These are phyloP conservation scores for Anabacerthia variegaticeps DNA, from an alignment of 2,797 vertebrate genomes.

Conservation along the genomic window DNA sequence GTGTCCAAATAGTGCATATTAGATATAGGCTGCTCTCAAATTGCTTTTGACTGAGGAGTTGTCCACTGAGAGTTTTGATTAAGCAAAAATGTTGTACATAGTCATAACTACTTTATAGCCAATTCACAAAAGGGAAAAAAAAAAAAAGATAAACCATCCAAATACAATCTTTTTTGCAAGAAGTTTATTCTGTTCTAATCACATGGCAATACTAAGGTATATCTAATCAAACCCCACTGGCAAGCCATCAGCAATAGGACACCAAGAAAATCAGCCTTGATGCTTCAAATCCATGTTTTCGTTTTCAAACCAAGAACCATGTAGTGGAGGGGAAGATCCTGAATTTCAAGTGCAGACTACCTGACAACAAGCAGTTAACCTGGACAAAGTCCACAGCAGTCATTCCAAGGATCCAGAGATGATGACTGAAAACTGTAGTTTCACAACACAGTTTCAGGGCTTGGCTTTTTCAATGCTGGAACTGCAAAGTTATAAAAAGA, in stretches of 20 bases:
- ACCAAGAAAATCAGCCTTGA: neutral
- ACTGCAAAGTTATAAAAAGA: neutral
- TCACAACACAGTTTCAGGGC: neutral
- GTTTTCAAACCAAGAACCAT: neutral
- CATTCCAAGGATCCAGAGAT: neutral
- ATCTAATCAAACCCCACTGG: neutral
- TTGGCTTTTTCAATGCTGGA: neutral
- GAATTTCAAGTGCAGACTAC: neutral
- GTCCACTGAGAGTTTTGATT: neutral
- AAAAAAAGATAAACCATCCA: rapidly evolving
- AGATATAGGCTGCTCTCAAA: neutral
- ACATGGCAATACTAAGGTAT: neutral
- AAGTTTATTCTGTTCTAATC: neutral
- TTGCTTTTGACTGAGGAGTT: neutral
- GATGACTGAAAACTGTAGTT: neutral
- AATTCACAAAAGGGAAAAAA: neutral
- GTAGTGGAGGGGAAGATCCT: neutral
- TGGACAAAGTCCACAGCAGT: neutral
- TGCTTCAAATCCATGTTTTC: neutral
- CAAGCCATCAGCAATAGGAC: neutral
- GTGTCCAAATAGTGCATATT: neutral
- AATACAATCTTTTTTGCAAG: neutral
- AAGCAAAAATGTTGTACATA: neutral
- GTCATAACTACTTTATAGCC: neutral
- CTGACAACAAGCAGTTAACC: neutral